A percentile compares a stretch with the other conserved stretches of the same genome.
phyloP scores from a whole-genome alignment of 2,797 vertebrate species.

The Syndactyla subalaris region DNA sequence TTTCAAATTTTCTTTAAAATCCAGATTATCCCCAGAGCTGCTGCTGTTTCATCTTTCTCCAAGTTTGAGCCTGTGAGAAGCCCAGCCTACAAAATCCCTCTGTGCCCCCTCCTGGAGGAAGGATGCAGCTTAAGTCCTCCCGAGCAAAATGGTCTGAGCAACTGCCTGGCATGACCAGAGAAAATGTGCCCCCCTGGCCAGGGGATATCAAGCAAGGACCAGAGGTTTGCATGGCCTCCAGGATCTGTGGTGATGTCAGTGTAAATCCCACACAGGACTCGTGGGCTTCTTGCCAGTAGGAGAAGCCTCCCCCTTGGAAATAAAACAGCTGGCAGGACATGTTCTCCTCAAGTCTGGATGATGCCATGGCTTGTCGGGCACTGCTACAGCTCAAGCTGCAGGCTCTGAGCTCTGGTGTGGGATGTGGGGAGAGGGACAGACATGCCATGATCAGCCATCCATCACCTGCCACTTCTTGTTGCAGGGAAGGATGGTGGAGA shows the following conservation, averaged over 20 bases:
- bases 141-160: accelerated
- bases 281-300: neutral
- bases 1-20: neutral
- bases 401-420: neutral
- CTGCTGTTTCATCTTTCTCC: neutral
- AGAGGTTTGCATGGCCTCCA: neutral
- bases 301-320: neutral
- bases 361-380: neutral
- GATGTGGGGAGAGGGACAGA: neutral
- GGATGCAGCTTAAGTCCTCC: neutral
- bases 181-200: neutral
- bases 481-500: neutral
- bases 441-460: neutral
- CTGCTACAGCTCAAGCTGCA: neutral
- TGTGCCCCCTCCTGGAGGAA: neutral
- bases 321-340: neutral
- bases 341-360: neutral
- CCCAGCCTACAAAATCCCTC: neutral
- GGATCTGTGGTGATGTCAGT: neutral
- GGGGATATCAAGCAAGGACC: neutral
- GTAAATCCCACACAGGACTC: neutral
- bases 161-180: neutral
- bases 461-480: neutral
- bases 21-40: neutral
- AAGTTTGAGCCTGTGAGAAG: neutral